Base-by-base conservation (phyloP, 2,797 vertebrate species). In the Vultur gryphus region DNA sequence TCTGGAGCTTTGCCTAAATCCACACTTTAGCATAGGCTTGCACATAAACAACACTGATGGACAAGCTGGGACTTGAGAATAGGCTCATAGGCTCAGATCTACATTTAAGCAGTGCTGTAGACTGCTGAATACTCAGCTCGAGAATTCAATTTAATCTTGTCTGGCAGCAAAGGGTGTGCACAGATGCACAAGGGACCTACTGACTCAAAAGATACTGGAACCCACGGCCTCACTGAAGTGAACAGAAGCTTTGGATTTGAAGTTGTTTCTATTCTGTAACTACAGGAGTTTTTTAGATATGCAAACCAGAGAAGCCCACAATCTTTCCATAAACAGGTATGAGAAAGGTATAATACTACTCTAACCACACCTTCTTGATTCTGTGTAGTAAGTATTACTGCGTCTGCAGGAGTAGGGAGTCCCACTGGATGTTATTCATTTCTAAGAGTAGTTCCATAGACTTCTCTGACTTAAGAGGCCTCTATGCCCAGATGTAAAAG, bases 1-100 rank as follows among this genome's bases (percentile, higher is more conserved):
- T 96, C 86, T 95, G 94, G 90, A 95, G 67, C 90, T 95, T 20
- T 89, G 94, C 96, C 95, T 91, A 92, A 95, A 94, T 84, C 93
- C 89, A 93, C 84, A 54, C 75, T 83, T 71, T 31, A 85, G 78
- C 72, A 57, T 11, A 80, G 82, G 58, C 52, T 87, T 73, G 87
- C 70, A 84, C 96, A 95, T 84, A 87, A 97, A 81, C 93, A 95
- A 54, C 46, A 16, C 57, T 20, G 77, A 46, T 43, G 84, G 75
- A 91, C 95, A 96, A 94, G 96, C 48, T 70, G 48, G 55, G 73
- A 72, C 95, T 76, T 55, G 96, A 90, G 77, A 76, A 88, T n/a
- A 52, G 83, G 70, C 86, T 84, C 70, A 88, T n/a, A 52, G 83
- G 70, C 86, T 84, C 70, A 54, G 73, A 89, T 72, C 54, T 84